Conservation (phyloP, 2,888 invertebrate genomes). For the Agrypnus murinus region DNA sequence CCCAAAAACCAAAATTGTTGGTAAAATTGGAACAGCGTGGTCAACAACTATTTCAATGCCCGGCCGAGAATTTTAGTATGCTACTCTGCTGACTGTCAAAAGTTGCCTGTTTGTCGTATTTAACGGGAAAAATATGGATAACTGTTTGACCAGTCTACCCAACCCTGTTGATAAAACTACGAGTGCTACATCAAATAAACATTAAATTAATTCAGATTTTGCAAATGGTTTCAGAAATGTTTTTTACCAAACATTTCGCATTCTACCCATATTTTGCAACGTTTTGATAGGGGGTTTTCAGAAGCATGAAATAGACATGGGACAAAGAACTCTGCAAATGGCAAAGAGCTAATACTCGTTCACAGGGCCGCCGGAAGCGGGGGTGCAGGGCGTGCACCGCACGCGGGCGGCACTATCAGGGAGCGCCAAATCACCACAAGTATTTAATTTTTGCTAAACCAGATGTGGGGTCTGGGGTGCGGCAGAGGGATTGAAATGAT, state of each 20-base stretch:
- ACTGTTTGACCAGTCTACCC: slow-evolving; percentile 10
- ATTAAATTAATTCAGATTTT: slow-evolving; percentile 31
- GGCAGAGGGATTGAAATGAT: no score
- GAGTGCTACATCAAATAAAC: slow-evolving; percentile 25
- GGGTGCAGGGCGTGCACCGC: no score
- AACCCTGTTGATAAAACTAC: slow-evolving; percentile 31
- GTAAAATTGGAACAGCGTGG: slow-evolving; percentile 36
- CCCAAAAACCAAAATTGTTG: slow-evolving; percentile 49
- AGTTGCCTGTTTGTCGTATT: slow-evolving; percentile 35
- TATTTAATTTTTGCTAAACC: no score
- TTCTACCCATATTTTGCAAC: no score
- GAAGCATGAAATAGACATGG: no score
- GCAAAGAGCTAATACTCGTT: no score
- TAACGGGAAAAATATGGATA: slow-evolving; percentile 36
- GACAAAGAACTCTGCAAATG: no score
- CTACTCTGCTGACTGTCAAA: slow-evolving; percentile 46
- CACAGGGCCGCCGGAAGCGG: no score
- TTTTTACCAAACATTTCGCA: slow-evolving; percentile 29
- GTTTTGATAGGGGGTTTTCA: no score
- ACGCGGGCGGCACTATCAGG: no score
- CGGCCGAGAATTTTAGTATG: slow-evolving; percentile 49
- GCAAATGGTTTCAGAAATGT: slow-evolving; percentile 35
- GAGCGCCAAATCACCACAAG: no score
- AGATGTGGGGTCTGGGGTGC: no score
- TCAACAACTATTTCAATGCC: slow-evolving; percentile 30